These are phyloP conservation scores for Petaurus breviceps DNA, from an alignment of 2,113 vertebrate species.

Conservation along the genomic window DNA sequence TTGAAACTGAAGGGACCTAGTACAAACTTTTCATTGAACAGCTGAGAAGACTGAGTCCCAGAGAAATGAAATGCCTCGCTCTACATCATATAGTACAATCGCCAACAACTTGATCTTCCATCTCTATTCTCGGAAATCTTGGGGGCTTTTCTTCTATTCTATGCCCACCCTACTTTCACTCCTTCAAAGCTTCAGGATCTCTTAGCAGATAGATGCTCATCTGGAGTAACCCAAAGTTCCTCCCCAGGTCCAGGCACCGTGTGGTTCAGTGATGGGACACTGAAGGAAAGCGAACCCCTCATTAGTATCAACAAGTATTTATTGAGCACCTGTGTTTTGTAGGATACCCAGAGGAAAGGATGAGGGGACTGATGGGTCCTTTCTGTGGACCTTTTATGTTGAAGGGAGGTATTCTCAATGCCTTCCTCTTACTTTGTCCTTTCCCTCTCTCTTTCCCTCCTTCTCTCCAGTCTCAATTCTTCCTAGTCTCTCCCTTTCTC, in stretches of 20 bases:
- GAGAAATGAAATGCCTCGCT: background rate
- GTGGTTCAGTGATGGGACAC: background rate
- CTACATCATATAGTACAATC: background rate
- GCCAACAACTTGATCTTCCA: background rate
- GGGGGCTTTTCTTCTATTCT: background rate
- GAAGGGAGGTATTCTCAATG: no score
- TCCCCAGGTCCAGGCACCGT: background rate
- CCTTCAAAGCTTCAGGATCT: background rate
- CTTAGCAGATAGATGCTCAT: background rate
- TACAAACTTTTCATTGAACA: background rate
- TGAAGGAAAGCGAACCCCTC: background rate
- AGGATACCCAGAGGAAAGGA: background rate
- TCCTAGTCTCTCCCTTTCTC: background rate
- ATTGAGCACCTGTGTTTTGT: background rate
- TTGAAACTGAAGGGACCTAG: background rate
- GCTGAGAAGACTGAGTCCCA: background rate
- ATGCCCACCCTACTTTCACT: background rate
- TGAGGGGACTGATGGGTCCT: background rate
- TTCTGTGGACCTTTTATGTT: background rate
- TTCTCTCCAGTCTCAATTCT: background rate
- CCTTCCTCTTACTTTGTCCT: background rate
- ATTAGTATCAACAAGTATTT: background rate
- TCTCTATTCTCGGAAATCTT: background rate
- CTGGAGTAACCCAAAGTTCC: background rate
- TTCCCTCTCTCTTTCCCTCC: background rate